Evolutionary conservation across 2,113 vertebrate genomes (phyloP), one percentile per base, ranked within the genome.

Genomic region (Meriones unguiculatus): DNA sequence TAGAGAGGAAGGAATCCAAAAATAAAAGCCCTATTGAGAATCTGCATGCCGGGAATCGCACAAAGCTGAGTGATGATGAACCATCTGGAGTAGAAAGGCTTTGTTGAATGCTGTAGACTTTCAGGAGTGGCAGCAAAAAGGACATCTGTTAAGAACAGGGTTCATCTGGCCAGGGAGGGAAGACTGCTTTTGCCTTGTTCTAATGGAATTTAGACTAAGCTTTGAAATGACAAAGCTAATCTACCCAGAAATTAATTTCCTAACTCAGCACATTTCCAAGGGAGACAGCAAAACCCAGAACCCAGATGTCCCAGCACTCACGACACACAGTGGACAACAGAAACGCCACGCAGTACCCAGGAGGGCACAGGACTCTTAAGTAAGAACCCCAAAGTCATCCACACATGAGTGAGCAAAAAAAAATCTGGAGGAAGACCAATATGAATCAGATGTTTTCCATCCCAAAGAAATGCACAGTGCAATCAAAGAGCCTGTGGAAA

Each of bases 141-240:
- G 12, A 35, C 46, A 73, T 14, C 18, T 35, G 65, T 95, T 85
- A 87, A 35, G 24, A 95, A 57, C 25, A 93, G 30, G 12, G 18
- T 72, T 77, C 35, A 59, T 86, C 72, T 89, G 65, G 17, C 30
- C 62, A 46, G 25, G 18, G 15, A 75, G 3, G 75, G 32, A 38
- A 87, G 50, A 13, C 62, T 28, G 54, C 20, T 92, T 92, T 82
- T 22, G 62, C 18, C 35, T 17, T 87, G 22, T 24, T 82, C 32
- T 73, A 38, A 80, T 69, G 52, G 89, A 96, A 62, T 54, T 75
- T 52, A 82, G 87, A 89, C 76, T 90, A 69, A 92, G 18, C 76
- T 54, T 90, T 89, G 52, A 75, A 90, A 96, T 10, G 52, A 86
- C 82, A 41, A 84, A 41, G 41, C 76, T 95, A 38, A 72, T 72